These are phyloP conservation scores for Pinctada fucata DNA, from an alignment of 2,888 invertebrate species.

Conservation along the genomic window DNA sequence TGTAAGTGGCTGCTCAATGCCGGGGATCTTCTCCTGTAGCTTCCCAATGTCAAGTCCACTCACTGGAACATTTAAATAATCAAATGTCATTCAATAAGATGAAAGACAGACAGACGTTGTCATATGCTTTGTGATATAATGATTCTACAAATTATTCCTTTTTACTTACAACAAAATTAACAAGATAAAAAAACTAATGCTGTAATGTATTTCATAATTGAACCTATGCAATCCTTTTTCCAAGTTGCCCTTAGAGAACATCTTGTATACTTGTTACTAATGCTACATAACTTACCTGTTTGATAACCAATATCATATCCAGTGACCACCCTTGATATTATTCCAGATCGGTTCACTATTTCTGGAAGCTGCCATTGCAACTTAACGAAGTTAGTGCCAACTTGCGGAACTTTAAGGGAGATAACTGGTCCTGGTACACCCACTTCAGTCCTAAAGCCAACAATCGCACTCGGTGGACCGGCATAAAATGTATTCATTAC, in stretches of 20 bases:
- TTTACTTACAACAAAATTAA: no score
- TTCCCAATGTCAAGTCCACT: conserved; percentile 78
- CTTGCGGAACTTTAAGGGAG: conserved; percentile 55
- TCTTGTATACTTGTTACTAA: no score
- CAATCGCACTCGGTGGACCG: conserved; percentile 90
- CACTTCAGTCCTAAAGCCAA: conserved; percentile 78
- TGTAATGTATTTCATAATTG: no score
- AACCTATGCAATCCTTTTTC: no score
- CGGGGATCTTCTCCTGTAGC: conserved; percentile 85
- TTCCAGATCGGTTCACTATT: conserved; percentile 92
- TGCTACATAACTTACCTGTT: conserved; percentile 76
- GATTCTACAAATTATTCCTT: not conserved
- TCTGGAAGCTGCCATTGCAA: conserved; percentile 93
- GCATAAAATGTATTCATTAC: conserved; percentile 94
- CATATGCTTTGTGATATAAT: not conserved
- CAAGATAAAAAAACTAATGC: no score
- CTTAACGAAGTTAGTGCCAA: conserved; percentile 74
- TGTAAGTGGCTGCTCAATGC: conserved; percentile 85
- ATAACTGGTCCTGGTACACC: conserved; percentile 73
- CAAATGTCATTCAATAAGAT: not conserved
- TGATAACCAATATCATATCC: conserved; percentile 96
- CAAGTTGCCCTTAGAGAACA: no score
- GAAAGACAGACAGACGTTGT: not conserved
- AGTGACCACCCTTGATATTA: conserved; percentile 80
- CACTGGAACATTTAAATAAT: conserved; percentile 69